Percentiles rank a stretch among this genome's conserved stretches.
These are phyloP conservation scores for Ptychodera flava DNA, from an alignment of 35 echinoderm and acorn worm species.

Conservation along the genomic window DNA sequence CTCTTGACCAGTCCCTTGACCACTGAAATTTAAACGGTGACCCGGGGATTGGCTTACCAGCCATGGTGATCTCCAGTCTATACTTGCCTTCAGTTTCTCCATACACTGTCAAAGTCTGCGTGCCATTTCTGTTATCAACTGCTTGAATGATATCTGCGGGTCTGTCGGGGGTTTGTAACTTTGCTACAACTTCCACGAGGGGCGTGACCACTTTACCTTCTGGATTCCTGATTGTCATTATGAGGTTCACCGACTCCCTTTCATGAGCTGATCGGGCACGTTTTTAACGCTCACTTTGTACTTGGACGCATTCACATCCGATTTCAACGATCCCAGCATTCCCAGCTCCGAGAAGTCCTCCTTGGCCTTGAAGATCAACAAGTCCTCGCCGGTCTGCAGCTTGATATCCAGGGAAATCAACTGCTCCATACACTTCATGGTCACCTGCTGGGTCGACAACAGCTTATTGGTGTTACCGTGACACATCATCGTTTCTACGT, in stretches of 20 bases:
- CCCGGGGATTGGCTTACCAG: background rate
- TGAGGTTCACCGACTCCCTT: background rate
- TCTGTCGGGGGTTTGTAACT: background rate
- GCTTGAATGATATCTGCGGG: background rate
- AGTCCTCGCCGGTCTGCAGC: background rate
- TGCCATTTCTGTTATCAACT: background rate
- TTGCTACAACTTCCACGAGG: background rate
- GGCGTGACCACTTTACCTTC: background rate
- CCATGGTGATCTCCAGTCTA: background rate
- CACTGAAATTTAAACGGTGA: background rate
- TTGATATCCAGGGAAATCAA: background rate
- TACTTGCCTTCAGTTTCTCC: background rate
- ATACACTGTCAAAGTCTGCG: background rate
- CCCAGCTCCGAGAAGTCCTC: background rate
- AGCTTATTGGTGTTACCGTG: background rate
- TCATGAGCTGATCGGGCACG: background rate
- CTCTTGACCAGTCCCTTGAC: background rate
- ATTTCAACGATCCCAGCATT: background rate
- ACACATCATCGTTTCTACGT: background rate
- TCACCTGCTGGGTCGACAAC: background rate
- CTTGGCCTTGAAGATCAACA: background rate
- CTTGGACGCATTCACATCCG: background rate
- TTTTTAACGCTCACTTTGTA: background rate
- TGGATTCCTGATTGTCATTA: background rate
- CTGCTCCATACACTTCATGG: background rate